Conservation (phyloP, 2,113 vertebrate genomes). For the Sceloporus tristichus region DNA sequence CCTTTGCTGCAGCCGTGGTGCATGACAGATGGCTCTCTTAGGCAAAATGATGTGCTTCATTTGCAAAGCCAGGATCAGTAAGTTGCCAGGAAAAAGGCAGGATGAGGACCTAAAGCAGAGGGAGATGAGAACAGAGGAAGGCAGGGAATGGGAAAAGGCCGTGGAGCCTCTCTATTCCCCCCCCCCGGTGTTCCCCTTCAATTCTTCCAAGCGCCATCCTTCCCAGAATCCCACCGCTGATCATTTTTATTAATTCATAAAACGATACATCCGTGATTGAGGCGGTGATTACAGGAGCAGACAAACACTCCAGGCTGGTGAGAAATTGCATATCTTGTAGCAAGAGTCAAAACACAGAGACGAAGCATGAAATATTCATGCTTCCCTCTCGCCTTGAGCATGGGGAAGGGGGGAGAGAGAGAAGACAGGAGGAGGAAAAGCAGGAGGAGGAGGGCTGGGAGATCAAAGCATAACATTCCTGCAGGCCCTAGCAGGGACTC, state of each 20-base stretch:
- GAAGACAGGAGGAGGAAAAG: too few relatives aligned
- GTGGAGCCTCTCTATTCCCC: conserved; percentile 78
- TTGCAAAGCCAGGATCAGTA: not conserved
- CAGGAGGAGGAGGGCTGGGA: too few relatives aligned
- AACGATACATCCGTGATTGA: conserved; percentile 67
- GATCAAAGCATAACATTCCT: too few relatives aligned
- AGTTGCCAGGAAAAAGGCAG: conserved; percentile 16
- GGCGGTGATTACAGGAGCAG: conserved; percentile 78
- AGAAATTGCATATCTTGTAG: conserved; percentile 70
- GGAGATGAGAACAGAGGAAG: conserved; percentile 27
- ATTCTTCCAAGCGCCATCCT: conserved; percentile 69
- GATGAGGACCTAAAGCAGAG: not conserved
- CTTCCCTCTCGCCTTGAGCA: conserved; percentile 7
- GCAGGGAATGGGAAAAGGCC: not conserved
- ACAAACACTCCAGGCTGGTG: conserved; percentile 80
- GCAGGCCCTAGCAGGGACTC: too few relatives aligned
- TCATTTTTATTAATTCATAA: conserved; percentile 84
- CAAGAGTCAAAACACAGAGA: not conserved
- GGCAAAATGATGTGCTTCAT: too few relatives aligned
- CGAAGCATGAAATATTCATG: conserved; percentile 81
- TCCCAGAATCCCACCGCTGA: conserved; percentile 56
- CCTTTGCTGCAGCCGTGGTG: not conserved
- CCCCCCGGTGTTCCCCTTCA: conserved; percentile 79
- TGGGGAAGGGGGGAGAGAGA: not conserved
- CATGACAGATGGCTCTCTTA: conserved; percentile 49